These are phyloP conservation scores for Pocillopora damicornis DNA, from an alignment of 64 coral and sea anemone genomes.

Conservation along the genomic window DNA sequence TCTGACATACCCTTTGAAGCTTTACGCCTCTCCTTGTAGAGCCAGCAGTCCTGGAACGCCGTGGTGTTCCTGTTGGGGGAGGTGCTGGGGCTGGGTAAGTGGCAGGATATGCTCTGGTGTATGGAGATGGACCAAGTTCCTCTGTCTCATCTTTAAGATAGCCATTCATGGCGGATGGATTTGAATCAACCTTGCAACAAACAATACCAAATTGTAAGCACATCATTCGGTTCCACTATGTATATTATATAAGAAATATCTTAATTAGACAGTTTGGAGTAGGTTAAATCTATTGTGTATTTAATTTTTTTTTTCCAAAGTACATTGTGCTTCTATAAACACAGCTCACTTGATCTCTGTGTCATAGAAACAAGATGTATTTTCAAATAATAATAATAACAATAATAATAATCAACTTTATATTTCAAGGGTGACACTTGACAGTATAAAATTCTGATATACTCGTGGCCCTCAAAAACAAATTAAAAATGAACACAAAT, in stretches of 20 bases:
- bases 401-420: no score
- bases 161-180: not conserved
- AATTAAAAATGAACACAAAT: no score
- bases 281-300: no score
- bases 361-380: no score
- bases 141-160: conserved; percentile 79
- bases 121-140: conserved; percentile 51
- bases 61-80: conserved; percentile 57
- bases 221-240: not conserved
- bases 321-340: no score
- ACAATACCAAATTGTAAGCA: not conserved
- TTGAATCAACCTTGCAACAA: conserved; percentile 13
- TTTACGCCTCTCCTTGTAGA: conserved; percentile 59
- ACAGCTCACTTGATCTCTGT: no score
- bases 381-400: no score
- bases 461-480: no score
- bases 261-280: no score
- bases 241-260: not conserved
- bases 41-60: conserved; percentile 27
- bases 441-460: no score
- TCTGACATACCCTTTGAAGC: conserved; percentile 32
- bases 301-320: no score
- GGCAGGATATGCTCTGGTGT: conserved; percentile 54
- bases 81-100: conserved; percentile 82
- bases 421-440: no score